Evolutionary conservation across 2,888 invertebrate species (phyloP).

Genomic region (Xylocampa areola): DNA sequence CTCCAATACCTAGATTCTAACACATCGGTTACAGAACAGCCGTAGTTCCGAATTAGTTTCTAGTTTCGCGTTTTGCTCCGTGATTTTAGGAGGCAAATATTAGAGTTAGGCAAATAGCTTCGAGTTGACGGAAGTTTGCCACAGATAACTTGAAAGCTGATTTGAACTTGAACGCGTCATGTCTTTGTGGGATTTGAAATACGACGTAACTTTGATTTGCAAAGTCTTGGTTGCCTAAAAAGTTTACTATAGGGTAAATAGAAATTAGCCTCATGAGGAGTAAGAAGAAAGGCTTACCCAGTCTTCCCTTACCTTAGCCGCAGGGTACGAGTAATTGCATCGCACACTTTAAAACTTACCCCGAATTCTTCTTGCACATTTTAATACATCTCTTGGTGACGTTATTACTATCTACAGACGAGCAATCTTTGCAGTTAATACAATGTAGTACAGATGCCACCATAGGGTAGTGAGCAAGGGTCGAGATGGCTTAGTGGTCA

Average conservation of each 20-base stretch:
- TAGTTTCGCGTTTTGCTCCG: slow-evolving; percentile 24
- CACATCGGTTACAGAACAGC: slow-evolving; percentile 38
- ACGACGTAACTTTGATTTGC: slow-evolving; percentile 19
- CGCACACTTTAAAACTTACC: no score
- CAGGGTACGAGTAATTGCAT: no score
- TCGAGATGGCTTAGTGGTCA: no score
- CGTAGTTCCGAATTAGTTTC: slow-evolving; percentile 53
- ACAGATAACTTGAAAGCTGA: slow-evolving; percentile 35
- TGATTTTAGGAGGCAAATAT: slow-evolving; percentile 59
- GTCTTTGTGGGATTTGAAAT: slow-evolving; percentile 24
- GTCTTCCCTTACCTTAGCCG: no score
- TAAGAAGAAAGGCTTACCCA: no score
- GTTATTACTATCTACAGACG: no score
- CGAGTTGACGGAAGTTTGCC: slow-evolving; percentile 36
- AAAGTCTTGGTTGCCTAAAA: neutral
- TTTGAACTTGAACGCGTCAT: slow-evolving; percentile 43
- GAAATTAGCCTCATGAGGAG: neutral
- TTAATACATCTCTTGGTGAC: no score
- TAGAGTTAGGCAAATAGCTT: slow-evolving; percentile 45
- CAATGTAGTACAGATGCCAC: no score
- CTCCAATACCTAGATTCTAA: slow-evolving; percentile 29
- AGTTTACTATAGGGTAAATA: neutral
- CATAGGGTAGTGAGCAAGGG: no score
- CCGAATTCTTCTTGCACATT: no score
- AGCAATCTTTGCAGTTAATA: no score